phyloP scores from a whole-genome alignment of 2,797 vertebrate species.

The Hypotaenidia philippensis region DNA sequence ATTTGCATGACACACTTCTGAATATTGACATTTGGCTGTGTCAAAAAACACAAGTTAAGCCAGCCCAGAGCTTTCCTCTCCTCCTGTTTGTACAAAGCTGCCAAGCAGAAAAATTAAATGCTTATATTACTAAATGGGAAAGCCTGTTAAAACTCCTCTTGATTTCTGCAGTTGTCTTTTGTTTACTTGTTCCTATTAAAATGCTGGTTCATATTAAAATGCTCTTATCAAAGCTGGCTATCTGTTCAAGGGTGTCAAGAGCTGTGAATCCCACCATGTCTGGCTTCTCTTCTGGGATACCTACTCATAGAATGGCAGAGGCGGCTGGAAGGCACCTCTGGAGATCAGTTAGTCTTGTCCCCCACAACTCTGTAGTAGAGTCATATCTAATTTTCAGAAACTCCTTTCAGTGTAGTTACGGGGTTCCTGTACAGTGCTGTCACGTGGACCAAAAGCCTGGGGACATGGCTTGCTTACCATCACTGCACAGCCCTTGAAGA shows the following conservation, averaged over 20 bases:
- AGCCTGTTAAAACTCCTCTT: background rate
- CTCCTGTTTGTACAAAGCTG: slow-evolving; percentile 49
- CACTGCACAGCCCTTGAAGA: background rate
- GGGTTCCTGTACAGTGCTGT: background rate
- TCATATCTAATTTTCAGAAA: background rate
- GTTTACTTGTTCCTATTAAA: background rate
- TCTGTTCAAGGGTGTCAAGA: background rate
- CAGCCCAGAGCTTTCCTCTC: slow-evolving; percentile 42
- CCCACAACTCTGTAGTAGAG: background rate
- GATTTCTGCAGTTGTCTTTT: background rate
- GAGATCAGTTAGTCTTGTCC: background rate
- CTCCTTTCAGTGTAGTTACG: background rate
- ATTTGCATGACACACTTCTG: slow-evolving; percentile 37
- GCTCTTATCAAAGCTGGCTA: background rate
- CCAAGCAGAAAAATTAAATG: slow-evolving; percentile 35
- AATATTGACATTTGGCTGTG: slow-evolving; percentile 48
- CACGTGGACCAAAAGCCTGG: rapidly evolving
- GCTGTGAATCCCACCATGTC: background rate
- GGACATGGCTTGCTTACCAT: background rate
- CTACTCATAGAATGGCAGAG: background rate
- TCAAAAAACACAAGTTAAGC: slow-evolving; percentile 39
- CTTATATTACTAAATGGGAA: slow-evolving; percentile 1
- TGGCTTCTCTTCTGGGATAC: background rate
- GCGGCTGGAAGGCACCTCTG: background rate
- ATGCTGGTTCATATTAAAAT: background rate